Evolutionary conservation across 2,797 vertebrate species (phyloP).

Genomic region (Sebastes alutus): DNA sequence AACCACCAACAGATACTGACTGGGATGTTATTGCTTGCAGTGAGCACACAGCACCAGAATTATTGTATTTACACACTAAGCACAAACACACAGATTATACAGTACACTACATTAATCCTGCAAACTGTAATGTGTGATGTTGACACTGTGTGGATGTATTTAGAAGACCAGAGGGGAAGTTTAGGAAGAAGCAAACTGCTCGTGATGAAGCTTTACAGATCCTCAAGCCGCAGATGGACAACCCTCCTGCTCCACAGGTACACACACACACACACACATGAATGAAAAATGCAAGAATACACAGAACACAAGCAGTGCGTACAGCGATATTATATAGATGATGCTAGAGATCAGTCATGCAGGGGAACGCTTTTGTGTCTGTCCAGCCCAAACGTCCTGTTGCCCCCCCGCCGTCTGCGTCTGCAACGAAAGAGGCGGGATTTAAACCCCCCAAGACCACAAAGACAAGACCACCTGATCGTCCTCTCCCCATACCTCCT

Average conservation of each 20-base stretch:
- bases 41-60: slow-evolving; percentile 19
- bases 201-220: slow-evolving; percentile 95
- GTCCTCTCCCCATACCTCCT: slow-evolving; percentile 65
- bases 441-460: slow-evolving; percentile 82
- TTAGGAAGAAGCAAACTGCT: slow-evolving; percentile 88
- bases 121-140: not conserved
- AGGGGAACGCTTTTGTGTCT: slow-evolving; percentile 9
- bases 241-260: slow-evolving; percentile 81
- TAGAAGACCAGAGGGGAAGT: slow-evolving; percentile 88
- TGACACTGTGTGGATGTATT: slow-evolving; percentile 19
- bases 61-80: slow-evolving; percentile 18
- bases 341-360: not conserved
- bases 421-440: slow-evolving; percentile 52
- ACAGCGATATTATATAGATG: not conserved
- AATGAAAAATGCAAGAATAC: not conserved
- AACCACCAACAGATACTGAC: not conserved
- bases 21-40: not conserved
- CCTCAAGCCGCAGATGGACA: slow-evolving; percentile 90
- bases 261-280: slow-evolving; percentile 7
- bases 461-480: slow-evolving; percentile 66
- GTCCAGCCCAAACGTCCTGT: slow-evolving; percentile 61
- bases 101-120: not conserved
- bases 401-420: slow-evolving; percentile 33
- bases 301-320: not conserved
- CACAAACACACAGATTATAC: slow-evolving; percentile 5